Conservation (phyloP, 2,888 invertebrate genomes). For the Pseudanteris insignis region DNA sequence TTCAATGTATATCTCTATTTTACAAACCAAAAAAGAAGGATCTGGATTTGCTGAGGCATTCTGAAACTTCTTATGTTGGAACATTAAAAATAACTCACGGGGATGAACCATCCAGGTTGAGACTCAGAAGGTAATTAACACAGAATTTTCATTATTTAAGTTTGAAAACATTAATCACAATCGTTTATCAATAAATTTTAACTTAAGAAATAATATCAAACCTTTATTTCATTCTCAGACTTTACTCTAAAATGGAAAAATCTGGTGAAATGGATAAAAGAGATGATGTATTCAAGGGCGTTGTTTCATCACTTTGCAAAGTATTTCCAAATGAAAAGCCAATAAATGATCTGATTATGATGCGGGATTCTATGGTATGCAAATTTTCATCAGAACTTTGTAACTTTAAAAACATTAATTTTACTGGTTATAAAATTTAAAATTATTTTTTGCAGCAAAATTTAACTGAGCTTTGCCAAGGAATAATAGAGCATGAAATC, state of each 20-base stretch:
- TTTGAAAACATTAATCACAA: neutral
- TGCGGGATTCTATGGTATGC: conserved; percentile 58
- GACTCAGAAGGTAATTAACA: conserved; percentile 63
- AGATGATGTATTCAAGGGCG: conserved; percentile 56
- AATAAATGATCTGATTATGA: conserved; percentile 54
- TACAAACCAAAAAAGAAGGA: conserved; percentile 68
- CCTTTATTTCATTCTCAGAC: conserved; percentile 46
- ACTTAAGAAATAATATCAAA: neutral
- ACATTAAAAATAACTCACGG: conserved; percentile 68
- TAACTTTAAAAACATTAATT: no score
- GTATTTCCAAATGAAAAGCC: conserved; percentile 57
- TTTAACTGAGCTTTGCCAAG: conserved; percentile 59
- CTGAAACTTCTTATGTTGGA: conserved; percentile 64
- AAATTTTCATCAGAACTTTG: neutral
- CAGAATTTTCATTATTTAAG: neutral
- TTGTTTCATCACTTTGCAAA: conserved; percentile 59
- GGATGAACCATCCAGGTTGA: conserved; percentile 68
- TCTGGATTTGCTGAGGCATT: conserved; percentile 61
- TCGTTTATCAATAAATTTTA: no score
- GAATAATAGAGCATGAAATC: conserved; percentile 59
- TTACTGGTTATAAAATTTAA: no score
- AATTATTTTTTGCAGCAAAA: conserved; percentile 47
- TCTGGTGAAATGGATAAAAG: conserved; percentile 53
- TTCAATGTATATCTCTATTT: conserved; percentile 62
- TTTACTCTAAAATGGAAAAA: conserved; percentile 60